Percentiles rank a stretch among this genome's conserved stretches.
These are phyloP conservation scores for Graptemys geographica DNA, from an alignment of 2,797 vertebrate species.

Conservation along the genomic window DNA sequence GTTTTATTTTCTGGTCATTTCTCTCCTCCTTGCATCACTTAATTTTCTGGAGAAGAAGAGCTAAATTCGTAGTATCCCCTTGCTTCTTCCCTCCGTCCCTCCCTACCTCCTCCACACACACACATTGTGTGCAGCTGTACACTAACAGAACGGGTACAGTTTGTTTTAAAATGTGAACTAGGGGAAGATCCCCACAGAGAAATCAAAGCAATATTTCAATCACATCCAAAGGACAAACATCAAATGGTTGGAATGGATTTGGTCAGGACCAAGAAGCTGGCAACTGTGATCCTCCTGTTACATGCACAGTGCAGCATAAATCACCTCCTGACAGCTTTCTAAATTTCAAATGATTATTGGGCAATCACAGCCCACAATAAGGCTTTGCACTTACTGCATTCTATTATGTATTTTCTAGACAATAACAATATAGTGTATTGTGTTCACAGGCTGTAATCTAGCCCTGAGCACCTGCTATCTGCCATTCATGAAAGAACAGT, in stretches of 20 bases:
- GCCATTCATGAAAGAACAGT: conserved; percentile 5
- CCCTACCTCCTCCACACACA: neutral
- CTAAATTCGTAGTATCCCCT: conserved; percentile 25
- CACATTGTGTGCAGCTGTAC: conserved; percentile 16
- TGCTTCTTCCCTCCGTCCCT: neutral
- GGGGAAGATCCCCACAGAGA: conserved; percentile 48
- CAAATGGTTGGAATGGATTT: conserved; percentile 56
- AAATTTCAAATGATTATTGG: conserved; percentile 39
- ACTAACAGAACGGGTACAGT: conserved; percentile 40
- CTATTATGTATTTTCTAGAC: conserved; percentile 12
- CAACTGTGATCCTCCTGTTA: conserved; percentile 34
- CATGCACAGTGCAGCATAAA: conserved; percentile 6
- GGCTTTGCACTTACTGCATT: conserved; percentile 46
- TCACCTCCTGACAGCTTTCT: conserved; percentile 62
- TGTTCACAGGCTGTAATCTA: conserved; percentile 26
- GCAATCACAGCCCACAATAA: conserved; percentile 63
- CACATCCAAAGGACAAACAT: conserved; percentile 56
- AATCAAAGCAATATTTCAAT: conserved; percentile 39
- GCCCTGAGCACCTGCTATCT: conserved; percentile 47
- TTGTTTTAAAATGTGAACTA: conserved; percentile 40
- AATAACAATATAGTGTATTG: neutral
- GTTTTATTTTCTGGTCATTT: conserved; percentile 72
- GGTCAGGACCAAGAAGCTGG: conserved; percentile 46
- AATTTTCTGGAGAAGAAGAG: conserved; percentile 34
- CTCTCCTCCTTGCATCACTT: conserved; percentile 65